Evolutionary conservation across 2,113 vertebrate genomes (phyloP).

Genomic region (Atlantisia rogersi): DNA sequence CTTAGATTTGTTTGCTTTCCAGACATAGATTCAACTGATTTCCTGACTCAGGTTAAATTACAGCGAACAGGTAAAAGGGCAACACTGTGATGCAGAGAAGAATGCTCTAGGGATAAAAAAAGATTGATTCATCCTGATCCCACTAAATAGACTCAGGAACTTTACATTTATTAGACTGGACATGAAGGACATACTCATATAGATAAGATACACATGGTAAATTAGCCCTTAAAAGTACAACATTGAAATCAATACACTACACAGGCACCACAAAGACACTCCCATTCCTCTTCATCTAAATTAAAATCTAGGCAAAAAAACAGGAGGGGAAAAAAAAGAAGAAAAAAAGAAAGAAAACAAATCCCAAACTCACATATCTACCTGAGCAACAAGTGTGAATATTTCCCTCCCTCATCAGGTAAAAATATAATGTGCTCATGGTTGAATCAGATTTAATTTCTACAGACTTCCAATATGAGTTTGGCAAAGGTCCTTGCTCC

Average conservation of each 20-base stretch:
- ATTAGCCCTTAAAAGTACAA: constrained; percentile 58
- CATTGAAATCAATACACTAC: constrained; percentile 53
- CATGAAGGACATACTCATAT: constrained; percentile 62
- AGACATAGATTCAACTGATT: constrained; percentile 23
- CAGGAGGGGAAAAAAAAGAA: neutral
- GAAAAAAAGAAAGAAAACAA: neutral
- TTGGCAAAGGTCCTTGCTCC: neutral
- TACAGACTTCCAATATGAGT: neutral
- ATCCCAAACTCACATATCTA: neutral
- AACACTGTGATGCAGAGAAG: neutral
- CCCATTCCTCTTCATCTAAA: constrained; percentile 63
- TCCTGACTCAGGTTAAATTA: constrained; percentile 42
- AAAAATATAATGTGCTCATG: neutral
- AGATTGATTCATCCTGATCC: neutral
- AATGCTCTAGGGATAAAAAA: neutral
- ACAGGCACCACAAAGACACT: constrained; percentile 37
- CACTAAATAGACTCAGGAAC: constrained; percentile 15
- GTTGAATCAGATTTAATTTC: constrained; percentile 50
- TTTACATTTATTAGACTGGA: constrained; percentile 65
- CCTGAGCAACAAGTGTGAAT: constrained; percentile 38
- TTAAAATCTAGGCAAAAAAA: constrained; percentile 62
- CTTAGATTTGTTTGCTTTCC: neutral
- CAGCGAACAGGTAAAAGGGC: constrained; percentile 16
- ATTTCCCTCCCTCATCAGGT: constrained; percentile 18
- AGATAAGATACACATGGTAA: constrained; percentile 58